phyloP scores from a whole-genome alignment of 2,888 invertebrate genomes.

The Diachrysia chrysitis region DNA sequence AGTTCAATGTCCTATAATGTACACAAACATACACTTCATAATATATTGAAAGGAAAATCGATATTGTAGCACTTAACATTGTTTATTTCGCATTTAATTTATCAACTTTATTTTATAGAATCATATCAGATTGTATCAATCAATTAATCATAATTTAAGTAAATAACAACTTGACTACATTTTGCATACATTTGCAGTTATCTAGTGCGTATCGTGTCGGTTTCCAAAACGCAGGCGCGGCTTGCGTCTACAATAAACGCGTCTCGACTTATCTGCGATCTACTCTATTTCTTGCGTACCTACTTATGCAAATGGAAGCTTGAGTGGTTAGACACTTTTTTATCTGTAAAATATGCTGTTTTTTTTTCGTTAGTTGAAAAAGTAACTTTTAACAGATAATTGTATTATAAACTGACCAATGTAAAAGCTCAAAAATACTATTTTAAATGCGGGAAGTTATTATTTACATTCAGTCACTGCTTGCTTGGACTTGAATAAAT shows the following conservation, averaged over 20 bases:
- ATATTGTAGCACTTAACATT: neutral
- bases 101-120: neutral
- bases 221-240: slow-evolving; percentile 57
- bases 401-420: too few species aligned
- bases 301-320: slow-evolving; percentile 52
- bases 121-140: neutral
- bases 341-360: slow-evolving; percentile 19
- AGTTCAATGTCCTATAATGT: neutral
- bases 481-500: too few species aligned
- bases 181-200: slow-evolving; percentile 60
- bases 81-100: too few species aligned
- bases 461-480: too few species aligned
- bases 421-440: too few species aligned
- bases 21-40: neutral
- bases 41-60: neutral
- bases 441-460: too few species aligned
- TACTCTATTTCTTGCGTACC: slow-evolving; percentile 51
- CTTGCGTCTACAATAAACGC: slow-evolving; percentile 59
- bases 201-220: slow-evolving; percentile 63
- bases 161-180: slow-evolving; percentile 54
- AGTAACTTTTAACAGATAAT: too few species aligned
- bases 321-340: slow-evolving; percentile 28
- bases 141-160: slow-evolving; percentile 42
- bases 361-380: neutral
- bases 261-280: slow-evolving; percentile 61